Evolutionary conservation across 2,888 invertebrate species (phyloP), one percentile per base, ranked within the genome.

Genomic region (Tyria jacobaeae): DNA sequence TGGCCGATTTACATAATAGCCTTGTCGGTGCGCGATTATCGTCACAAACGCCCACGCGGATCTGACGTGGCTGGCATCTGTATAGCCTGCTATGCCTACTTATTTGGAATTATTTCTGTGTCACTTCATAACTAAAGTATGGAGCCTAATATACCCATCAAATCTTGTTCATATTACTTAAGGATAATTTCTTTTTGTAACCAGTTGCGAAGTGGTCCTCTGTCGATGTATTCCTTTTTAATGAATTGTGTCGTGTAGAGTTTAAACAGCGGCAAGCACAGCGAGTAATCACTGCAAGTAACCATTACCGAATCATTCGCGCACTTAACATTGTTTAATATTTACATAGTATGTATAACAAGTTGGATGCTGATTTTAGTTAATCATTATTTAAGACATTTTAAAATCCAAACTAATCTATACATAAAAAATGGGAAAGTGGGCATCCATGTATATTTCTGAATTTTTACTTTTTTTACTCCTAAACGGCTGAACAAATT

Each of bases 1-100:
- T 84, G 89, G 84, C 81, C 87, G 87, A 89, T 90, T 91, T 91
- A 90, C 90, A 89, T 90, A 91, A 91, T 89, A 89, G 86, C 85
- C 85, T 87, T 87, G 89, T 84, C 83, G 84, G 86, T 82, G 78
- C 78, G 81, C 86, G 87, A 85, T 89, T 87, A 90, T 84, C 82
- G 84, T 79, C 75, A 80, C 78, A 72, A 79, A 83, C 83, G 84
- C 84, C 86, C 79, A 84, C 85, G 82, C 80, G 74, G 82, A 73
- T 60, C 74, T 62, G 64, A 65, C 53, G 58, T 68, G 60, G 57
- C 70, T 68, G 60, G 57, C 70, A 70, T 64, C 62, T 72, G 63
- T 66, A 70, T 37, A 76, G 73, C 67, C 68, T 65, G 61, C 49
- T 66, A 66, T 70, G 61, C 67, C 57, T 57, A 35, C 41, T 56